Percentiles rank a stretch among this genome's conserved stretches.
Conservation (phyloP, 1,140 invertebrate genomes). For the Monochamus saltuarius region DNA sequence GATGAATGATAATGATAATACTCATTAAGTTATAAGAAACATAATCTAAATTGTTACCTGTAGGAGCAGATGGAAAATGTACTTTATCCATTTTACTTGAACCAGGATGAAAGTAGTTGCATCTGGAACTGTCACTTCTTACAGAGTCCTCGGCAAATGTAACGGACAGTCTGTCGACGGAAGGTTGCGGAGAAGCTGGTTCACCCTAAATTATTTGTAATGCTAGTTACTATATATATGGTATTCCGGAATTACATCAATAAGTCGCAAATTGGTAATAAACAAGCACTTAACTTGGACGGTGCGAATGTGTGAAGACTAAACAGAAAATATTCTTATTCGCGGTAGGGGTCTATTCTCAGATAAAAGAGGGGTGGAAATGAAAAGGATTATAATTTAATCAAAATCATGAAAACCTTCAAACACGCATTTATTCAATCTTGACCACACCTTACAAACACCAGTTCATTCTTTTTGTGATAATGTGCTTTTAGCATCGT, state of each 20-base stretch:
- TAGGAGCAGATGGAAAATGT: slow-evolving; percentile 38
- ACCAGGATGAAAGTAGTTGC: slow-evolving; percentile 47
- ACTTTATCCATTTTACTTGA: slow-evolving; percentile 37
- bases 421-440: slow-evolving; percentile 51
- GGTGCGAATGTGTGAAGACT: slow-evolving; percentile 7
- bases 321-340: slow-evolving; percentile 24
- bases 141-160: slow-evolving; percentile 60
- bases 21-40: no score
- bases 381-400: slow-evolving; percentile 51
- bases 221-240: not conserved
- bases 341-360: slow-evolving; percentile 22
- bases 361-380: slow-evolving; percentile 28
- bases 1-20: not conserved
- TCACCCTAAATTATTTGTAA: slow-evolving; percentile 51
- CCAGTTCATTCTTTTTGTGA: slow-evolving; percentile 29
- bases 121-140: slow-evolving; percentile 50
- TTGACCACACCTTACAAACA: slow-evolving; percentile 40
- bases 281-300: not conserved
- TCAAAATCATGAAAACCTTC: slow-evolving; percentile 43
- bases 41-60: slow-evolving; percentile 10
- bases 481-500: slow-evolving; percentile 25
- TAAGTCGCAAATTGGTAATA: slow-evolving; percentile 1
- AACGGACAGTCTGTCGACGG: slow-evolving; percentile 67
- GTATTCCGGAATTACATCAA: not conserved
- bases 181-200: slow-evolving; percentile 63